Conservation (phyloP, 2,797 vertebrate genomes). For the Enteromius radiatus region DNA sequence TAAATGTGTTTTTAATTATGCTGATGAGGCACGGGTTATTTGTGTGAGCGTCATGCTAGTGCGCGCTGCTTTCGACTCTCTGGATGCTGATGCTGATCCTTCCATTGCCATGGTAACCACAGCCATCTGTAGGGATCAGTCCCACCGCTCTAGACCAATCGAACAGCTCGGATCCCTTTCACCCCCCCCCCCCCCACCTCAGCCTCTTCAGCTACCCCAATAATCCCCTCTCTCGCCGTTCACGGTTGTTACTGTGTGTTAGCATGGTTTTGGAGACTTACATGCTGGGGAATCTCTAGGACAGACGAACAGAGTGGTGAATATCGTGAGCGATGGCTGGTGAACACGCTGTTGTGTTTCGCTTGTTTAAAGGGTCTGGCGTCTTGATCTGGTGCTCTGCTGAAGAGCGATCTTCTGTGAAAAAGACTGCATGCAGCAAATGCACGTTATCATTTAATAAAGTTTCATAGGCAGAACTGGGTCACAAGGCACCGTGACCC, state of each 20-base stretch:
- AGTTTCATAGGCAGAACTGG: conserved; percentile 49
- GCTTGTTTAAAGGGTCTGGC: conserved; percentile 4
- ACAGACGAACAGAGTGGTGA: conserved; percentile 32
- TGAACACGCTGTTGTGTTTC: conserved; percentile 8
- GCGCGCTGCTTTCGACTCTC: not conserved
- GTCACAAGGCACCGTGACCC: conserved; percentile 52
- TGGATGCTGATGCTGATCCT: conserved; percentile 68
- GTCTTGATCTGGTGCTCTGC: not conserved
- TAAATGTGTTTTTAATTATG: conserved; percentile 26
- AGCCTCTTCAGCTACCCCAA: conserved; percentile 45
- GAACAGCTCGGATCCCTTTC: conserved; percentile 54
- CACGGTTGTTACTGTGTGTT: conserved; percentile 43
- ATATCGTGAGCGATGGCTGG: conserved; percentile 17
- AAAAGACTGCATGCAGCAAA: conserved; percentile 1
- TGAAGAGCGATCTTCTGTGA: conserved; percentile 8
- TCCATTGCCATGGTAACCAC: conserved; percentile 72
- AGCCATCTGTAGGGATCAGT: conserved; percentile 77
- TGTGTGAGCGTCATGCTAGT: conserved; percentile 19
- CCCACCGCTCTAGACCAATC: conserved; percentile 67
- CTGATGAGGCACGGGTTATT: conserved; percentile 37
- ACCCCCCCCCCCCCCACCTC: not conserved
- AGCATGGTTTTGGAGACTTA: conserved; percentile 15
- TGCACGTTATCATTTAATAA: not conserved
- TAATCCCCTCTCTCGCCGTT: conserved; percentile 47
- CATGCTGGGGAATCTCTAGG: conserved; percentile 21